Base-by-base conservation (phyloP, 1,140 invertebrate genomes). In the Heterodera schachtii region DNA sequence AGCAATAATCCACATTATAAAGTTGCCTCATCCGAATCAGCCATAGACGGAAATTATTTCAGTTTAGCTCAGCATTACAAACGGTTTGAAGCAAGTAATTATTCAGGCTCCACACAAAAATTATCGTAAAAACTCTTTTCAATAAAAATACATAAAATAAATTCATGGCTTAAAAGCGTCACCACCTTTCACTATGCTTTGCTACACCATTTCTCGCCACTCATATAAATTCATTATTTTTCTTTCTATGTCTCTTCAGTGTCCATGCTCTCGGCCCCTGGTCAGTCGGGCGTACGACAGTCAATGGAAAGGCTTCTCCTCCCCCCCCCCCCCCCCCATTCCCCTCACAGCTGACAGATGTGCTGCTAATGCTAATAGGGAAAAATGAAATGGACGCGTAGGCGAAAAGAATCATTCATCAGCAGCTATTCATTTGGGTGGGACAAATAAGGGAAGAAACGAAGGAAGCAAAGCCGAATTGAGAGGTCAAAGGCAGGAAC, bases 371-470 rank as follows among this genome's bases (percentile, higher is more conserved):
- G 16, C 49, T 52, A 52, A 52, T 7, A 60, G 57, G 57, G 57
- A 64, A 19, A 64, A 19, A 13, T 3, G 13, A 31, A 31, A 31
- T 31, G 31, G 31, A 31, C 71, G 49, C 49, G 71, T 7, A 73
- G 16, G 60, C 49, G 60, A 13, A 64, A 44, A 46, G 13, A 52
- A 52, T 57, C 31, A 75, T 46, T 57, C 73, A 31, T 21, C 73
- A 52, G 41, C 49, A 64, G 31, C 41, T 57, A 75, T 75, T 64
- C 73, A 75, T 75, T 75, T 52, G 44, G 19, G 57, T 64, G 11
- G 11, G 49, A 52, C 49, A 11, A 52, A 2, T 8, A 11, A 52
- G 6, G 49, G 11, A 52, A 52, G 49, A 52, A 11, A 11, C 6
- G 49, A 6, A 52, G 11, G 11, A 52, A 0, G 49, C 6, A 52